Evolutionary conservation across 2,888 invertebrate genomes (phyloP), one percentile per base, ranked within the genome.

Genomic region (Acanthopleura granulata): DNA sequence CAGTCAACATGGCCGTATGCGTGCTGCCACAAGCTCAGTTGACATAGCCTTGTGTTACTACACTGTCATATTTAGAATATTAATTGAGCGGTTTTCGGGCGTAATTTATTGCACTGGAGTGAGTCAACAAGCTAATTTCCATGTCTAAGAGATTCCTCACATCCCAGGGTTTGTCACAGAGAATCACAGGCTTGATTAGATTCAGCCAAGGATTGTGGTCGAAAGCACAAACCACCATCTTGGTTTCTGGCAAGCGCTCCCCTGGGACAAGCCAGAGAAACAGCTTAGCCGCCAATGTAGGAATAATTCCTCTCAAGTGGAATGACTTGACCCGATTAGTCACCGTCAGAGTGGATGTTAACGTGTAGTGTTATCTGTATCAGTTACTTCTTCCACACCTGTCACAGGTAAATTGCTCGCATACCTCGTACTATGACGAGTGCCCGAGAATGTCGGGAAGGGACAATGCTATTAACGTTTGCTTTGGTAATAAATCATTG

Each of bases 41-140:
- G 57, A 57, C 57, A 57, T 57, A 57, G 57, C 57, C 57, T 4
- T n/a, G 57, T 57, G 22, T 57, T 57, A 57, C 57, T n/a, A 22
- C 22, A n/a, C 57, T n/a, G 57, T 22, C 57, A 57, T 57, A 57
- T 57, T 57, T 57, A 22, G 57, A 57, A 57, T 57, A 57, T 57
- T 57, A 57, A 57, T 57, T 4, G 57, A 57, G 57, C 12, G n/a
- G 57, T 22, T n/a, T 57, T 57, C 57, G 12, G n/a, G n/a, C 16
- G 66, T 66, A 66, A 66, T 66, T 66, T 66, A 66, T 66, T 66
- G 29, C 27, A 16, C 4, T 66, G 25, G 27, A 66, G 66, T 66
- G 66, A 66, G 66, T 66, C 66, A 66, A 66, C 66, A 66, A 66
- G 66, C 66, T 66, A 25, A 66, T 66, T 66, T 66, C 66, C 66